phyloP scores from a whole-genome alignment of 2,888 invertebrate genomes.

The Euphydryas editha region DNA sequence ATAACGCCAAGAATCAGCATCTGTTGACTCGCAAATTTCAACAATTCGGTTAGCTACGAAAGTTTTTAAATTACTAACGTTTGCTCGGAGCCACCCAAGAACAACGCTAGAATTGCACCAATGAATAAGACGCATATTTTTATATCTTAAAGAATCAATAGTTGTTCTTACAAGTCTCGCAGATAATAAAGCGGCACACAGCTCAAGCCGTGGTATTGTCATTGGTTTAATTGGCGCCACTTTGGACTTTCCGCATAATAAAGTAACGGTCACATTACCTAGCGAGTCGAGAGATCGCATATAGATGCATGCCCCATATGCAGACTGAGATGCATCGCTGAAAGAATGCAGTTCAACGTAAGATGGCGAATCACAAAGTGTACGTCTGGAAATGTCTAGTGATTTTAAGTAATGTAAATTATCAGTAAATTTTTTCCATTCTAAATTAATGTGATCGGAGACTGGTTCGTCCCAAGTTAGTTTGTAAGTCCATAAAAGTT shows the following conservation, averaged over 20 bases:
- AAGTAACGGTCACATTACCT: neutral
- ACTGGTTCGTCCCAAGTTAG: slow-evolving; percentile 33
- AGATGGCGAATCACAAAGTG: too few relatives aligned
- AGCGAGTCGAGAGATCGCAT: neutral
- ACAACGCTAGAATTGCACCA: slow-evolving; percentile 35
- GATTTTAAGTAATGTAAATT: too few relatives aligned
- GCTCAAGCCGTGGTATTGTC: slow-evolving; percentile 43
- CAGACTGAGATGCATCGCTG: slow-evolving; percentile 4
- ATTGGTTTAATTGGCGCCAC: slow-evolving; percentile 40
- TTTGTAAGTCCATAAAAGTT: too few relatives aligned
- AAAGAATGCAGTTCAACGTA: slow-evolving; percentile 11
- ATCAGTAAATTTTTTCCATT: slow-evolving; percentile 13
- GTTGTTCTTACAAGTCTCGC: neutral
- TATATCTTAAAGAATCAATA: too few relatives aligned
- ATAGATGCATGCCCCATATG: slow-evolving; percentile 16
- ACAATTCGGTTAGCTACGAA: too few relatives aligned
- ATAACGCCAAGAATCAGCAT: too few relatives aligned
- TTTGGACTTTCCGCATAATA: slow-evolving; percentile 34
- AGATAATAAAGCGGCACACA: slow-evolving; percentile 17
- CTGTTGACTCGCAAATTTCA: too few relatives aligned
- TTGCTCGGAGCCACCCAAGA: slow-evolving; percentile 20
- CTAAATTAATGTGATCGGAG: slow-evolving; percentile 16
- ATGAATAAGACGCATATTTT: neutral
- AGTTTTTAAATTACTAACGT: too few relatives aligned
- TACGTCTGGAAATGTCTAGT: too few relatives aligned